phyloP scores from a whole-genome alignment of 2,888 invertebrate species.

The Aleiodes alternator region DNA sequence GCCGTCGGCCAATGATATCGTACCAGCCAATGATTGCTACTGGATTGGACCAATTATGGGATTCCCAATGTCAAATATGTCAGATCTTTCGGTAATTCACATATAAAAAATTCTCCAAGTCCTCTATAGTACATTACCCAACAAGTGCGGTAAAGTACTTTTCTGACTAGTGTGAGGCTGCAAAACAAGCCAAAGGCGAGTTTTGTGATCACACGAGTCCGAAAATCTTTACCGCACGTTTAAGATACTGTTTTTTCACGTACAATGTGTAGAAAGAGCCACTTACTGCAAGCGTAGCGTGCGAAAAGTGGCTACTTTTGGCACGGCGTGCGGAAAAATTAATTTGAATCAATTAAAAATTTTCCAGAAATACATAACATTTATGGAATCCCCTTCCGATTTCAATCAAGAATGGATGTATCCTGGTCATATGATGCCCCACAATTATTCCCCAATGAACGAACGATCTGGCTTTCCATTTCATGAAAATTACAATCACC shows the following conservation, averaged over 20 bases:
- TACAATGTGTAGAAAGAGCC: too few relatives aligned
- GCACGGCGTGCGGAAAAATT: too few relatives aligned
- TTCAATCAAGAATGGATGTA: constrained; percentile 61
- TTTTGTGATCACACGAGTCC: too few relatives aligned
- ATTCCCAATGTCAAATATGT: constrained; percentile 45
- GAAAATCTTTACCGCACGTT: too few relatives aligned
- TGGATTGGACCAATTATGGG: constrained; percentile 60
- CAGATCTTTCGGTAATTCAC: constrained; percentile 54
- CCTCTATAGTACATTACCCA: too few relatives aligned
- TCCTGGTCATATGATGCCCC: constrained; percentile 47
- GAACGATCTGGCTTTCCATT: constrained; percentile 54
- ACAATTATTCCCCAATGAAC: constrained; percentile 56
- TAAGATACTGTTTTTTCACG: too few relatives aligned
- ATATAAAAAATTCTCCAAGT: neutral
- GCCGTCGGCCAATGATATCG: constrained; percentile 58
- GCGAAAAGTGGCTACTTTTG: too few relatives aligned
- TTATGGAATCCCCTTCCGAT: constrained; percentile 63
- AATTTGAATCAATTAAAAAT: neutral
- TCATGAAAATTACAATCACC: constrained; percentile 46
- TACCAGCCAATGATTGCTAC: constrained; percentile 63
- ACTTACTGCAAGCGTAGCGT: too few relatives aligned
- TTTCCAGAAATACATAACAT: constrained; percentile 63
- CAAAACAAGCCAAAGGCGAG: too few relatives aligned
- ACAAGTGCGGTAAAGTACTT: too few relatives aligned
- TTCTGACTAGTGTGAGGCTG: too few relatives aligned